Conservation (phyloP, 2,113 vertebrate genomes). For the Chlamydotis undulata region DNA sequence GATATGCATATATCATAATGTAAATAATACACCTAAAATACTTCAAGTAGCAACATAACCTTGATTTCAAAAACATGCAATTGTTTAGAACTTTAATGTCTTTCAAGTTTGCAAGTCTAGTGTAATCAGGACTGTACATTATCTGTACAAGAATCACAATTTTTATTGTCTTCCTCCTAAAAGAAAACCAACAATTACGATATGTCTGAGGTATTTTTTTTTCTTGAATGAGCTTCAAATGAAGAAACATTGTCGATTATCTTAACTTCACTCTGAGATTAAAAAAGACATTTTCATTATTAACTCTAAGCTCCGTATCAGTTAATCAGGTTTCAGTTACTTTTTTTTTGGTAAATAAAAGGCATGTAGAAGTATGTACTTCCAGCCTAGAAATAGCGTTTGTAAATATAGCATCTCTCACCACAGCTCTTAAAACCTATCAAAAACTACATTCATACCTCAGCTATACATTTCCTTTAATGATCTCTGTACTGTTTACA, state of each 20-base stretch:
- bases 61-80: background rate
- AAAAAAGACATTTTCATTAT: background rate
- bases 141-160: background rate
- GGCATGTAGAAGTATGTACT: background rate
- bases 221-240: background rate
- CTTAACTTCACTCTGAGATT: background rate
- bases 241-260: background rate
- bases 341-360: background rate
- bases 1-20: background rate
- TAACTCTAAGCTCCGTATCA: background rate
- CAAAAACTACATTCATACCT: background rate
- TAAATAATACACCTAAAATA: background rate
- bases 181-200: background rate
- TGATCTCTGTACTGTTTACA: background rate
- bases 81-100: background rate
- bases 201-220: background rate
- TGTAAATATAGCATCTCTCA: background rate
- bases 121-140: background rate
- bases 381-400: background rate
- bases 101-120: background rate
- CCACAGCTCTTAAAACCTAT: background rate
- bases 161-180: background rate
- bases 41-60: background rate
- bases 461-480: background rate
- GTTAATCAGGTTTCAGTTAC: background rate